phyloP scores from a whole-genome alignment of 2,113 vertebrate species.

The Xiphophorus hellerii region DNA sequence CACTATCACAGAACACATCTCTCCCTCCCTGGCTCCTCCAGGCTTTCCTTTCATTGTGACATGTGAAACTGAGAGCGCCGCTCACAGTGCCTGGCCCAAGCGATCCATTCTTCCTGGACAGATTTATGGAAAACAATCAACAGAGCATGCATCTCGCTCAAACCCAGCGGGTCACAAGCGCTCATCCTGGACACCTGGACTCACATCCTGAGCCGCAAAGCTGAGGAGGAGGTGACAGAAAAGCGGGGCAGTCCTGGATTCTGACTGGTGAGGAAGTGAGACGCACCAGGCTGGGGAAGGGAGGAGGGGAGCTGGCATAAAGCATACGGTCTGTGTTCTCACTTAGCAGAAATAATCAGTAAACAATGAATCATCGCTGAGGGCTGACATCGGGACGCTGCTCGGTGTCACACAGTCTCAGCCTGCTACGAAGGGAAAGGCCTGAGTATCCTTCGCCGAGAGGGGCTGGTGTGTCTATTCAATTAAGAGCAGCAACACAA shows the following conservation, averaged over 20 bases:
- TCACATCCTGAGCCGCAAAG: constrained; percentile 69
- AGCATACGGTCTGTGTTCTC: constrained; percentile 49
- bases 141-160: constrained; percentile 74
- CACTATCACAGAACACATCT: constrained; percentile 45
- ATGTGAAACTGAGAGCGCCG: constrained; percentile 90
- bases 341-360: constrained; percentile 62
- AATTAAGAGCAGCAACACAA: constrained; percentile 62
- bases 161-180: constrained; percentile 61
- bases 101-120: constrained; percentile 96
- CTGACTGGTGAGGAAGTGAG: constrained; percentile 55
- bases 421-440: constrained; percentile 37
- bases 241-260: constrained; percentile 26
- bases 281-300: constrained; percentile 26
- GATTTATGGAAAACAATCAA: constrained; percentile 96
- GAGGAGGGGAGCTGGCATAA: constrained; percentile 49
- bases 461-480: constrained; percentile 69
- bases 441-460: constrained; percentile 54
- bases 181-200: constrained; percentile 79
- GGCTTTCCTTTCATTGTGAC: constrained; percentile 96
- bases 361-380: constrained; percentile 67
- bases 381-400: constrained; percentile 35
- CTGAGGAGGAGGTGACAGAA: constrained; percentile 37
- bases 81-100: constrained; percentile 89
- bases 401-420: constrained; percentile 31
- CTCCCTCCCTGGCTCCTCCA: constrained; percentile 84